Evolutionary conservation across 2,797 vertebrate species (phyloP).

Genomic region (Protonibea diacanthus): DNA sequence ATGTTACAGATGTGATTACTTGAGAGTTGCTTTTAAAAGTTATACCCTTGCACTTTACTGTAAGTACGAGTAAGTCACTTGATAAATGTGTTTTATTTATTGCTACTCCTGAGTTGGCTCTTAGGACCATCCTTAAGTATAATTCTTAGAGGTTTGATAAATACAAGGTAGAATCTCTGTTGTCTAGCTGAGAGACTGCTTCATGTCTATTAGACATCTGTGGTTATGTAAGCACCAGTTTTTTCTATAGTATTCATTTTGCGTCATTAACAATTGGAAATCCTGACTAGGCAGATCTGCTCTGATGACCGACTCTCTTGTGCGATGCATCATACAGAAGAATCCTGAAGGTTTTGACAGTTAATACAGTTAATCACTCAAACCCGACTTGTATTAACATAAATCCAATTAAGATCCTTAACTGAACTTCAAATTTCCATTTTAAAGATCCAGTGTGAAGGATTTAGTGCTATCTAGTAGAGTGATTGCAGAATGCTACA

Average conservation of each 20-base stretch:
- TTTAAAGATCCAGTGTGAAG: background rate
- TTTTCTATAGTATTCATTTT: background rate
- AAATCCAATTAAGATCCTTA: slow-evolving; percentile 36
- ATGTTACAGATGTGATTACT: slow-evolving; percentile 12
- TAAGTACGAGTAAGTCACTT: background rate
- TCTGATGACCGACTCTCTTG: slow-evolving; percentile 2
- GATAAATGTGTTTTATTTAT: slow-evolving; percentile 1
- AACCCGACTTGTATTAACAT: slow-evolving; percentile 35
- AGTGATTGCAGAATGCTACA: too few species aligned
- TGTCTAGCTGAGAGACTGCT: background rate
- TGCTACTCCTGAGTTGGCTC: background rate
- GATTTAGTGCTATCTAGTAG: too few species aligned
- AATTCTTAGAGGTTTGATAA: slow-evolving; percentile 11
- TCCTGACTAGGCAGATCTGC: background rate
- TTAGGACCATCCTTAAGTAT: background rate
- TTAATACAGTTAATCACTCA: slow-evolving; percentile 37
- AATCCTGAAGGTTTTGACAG: background rate
- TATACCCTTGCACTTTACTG: background rate
- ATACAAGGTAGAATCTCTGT: background rate
- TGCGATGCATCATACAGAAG: background rate
- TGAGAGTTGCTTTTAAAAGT: slow-evolving; percentile 7
- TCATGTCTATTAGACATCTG: slow-evolving; percentile 5
- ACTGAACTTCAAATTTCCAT: slow-evolving; percentile 32
- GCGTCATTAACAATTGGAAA: slow-evolving; percentile 2
- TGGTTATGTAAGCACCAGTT: background rate